These are phyloP conservation scores for Tricholauxania praeusta DNA, from an alignment of 2,888 invertebrate species.

Conservation along the genomic window DNA sequence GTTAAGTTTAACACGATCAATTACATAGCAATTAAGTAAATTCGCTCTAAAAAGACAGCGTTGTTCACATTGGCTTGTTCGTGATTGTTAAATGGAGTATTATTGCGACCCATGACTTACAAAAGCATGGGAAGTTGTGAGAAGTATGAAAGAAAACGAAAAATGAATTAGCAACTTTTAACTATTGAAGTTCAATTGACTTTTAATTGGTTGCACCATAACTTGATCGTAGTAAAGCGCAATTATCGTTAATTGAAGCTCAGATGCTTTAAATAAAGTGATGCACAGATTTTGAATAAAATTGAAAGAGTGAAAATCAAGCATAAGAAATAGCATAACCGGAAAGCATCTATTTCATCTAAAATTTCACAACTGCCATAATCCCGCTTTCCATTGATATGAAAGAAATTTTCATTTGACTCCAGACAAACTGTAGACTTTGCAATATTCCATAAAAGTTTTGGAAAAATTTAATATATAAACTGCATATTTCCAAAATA, in stretches of 20 bases:
- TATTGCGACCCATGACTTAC: neutral
- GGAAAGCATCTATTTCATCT: neutral
- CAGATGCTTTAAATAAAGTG: neutral
- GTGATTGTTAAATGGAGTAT: constrained; percentile 5
- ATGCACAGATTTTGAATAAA: neutral
- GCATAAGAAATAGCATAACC: neutral
- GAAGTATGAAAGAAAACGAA: neutral
- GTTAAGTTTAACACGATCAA: constrained; percentile 33
- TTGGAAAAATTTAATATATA: too few relatives aligned
- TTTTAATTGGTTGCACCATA: constrained; percentile 9
- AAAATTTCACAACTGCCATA: neutral
- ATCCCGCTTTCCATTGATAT: too few relatives aligned
- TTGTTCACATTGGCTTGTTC: neutral
- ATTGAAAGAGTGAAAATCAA: neutral
- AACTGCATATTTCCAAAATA: too few relatives aligned
- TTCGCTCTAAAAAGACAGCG: neutral
- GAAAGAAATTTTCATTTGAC: too few relatives aligned
- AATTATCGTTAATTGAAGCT: neutral
- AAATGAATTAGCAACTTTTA: neutral
- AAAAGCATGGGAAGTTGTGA: too few relatives aligned
- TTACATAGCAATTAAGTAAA: constrained; percentile 27
- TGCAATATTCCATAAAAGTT: too few relatives aligned
- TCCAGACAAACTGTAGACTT: too few relatives aligned
- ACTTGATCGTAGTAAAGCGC: neutral
- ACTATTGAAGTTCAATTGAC: constrained; percentile 7